A percentile compares a stretch with the other conserved stretches of the same genome.
Evolutionary conservation across 2,113 vertebrate genomes (phyloP).

Genomic region (Pomatostomus ruficeps): DNA sequence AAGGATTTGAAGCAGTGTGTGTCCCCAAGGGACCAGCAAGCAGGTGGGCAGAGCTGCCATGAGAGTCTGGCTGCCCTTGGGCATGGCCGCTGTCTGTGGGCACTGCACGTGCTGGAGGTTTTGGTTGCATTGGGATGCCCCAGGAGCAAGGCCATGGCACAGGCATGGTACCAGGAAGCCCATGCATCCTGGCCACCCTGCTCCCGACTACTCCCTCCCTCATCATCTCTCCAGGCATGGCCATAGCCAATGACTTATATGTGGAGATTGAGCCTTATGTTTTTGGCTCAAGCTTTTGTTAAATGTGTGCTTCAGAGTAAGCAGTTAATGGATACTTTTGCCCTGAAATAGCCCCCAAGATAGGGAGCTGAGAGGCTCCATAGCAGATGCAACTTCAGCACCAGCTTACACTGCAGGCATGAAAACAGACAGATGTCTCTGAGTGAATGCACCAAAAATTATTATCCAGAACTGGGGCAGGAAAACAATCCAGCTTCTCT

Average conservation of each 20-base stretch:
- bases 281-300: constrained; percentile 17
- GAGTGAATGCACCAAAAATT: constrained; percentile 49
- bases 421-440: constrained; percentile 57
- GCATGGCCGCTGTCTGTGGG: rapidly evolving
- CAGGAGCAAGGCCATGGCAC: rapidly evolving
- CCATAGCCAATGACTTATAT: background rate
- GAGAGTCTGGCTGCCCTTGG: background rate
- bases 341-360: constrained; percentile 8
- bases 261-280: background rate
- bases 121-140: background rate
- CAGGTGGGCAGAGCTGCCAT: background rate
- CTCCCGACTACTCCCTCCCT: background rate
- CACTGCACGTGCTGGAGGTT: rapidly evolving
- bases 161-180: background rate
- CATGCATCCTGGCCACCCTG: rapidly evolving
- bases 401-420: constrained; percentile 18
- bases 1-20: background rate
- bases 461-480: constrained; percentile 16
- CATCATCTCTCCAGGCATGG: rapidly evolving
- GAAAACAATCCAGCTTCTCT: background rate
- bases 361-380: constrained; percentile 1
- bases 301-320: background rate
- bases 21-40: rapidly evolving
- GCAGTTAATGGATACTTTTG: background rate
- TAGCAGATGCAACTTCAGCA: constrained; percentile 49